Conservation (phyloP, 2,113 vertebrate genomes). For the Cranoglanis bouderius region DNA sequence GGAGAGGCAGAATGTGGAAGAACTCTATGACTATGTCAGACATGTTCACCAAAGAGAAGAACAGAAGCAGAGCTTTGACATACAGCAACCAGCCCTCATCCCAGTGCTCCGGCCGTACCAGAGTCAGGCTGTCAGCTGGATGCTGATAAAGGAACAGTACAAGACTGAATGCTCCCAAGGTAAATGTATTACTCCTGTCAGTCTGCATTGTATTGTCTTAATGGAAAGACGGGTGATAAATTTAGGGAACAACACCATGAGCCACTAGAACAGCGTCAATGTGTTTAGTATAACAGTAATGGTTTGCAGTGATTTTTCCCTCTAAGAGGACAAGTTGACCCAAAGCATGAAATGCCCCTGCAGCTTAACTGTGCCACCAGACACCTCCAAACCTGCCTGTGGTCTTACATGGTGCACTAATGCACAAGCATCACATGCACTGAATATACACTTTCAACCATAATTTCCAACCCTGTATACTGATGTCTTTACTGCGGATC, state of each 20-base stretch:
- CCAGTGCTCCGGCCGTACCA: constrained; percentile 80
- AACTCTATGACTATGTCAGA: constrained; percentile 92
- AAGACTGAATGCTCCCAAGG: constrained; percentile 62
- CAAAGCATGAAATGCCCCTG: neutral
- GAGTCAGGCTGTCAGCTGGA: constrained; percentile 80
- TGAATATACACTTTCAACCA: neutral
- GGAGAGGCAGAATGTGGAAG: constrained; percentile 93
- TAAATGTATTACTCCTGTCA: constrained; percentile 57
- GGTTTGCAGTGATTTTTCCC: neutral
- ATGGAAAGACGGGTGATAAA: neutral
- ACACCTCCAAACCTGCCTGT: too few relatives aligned
- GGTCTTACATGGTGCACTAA: neutral
- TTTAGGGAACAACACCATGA: neutral
- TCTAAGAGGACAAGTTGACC: neutral
- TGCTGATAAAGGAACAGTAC: constrained; percentile 73
- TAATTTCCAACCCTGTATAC: neutral
- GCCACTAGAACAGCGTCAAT: neutral
- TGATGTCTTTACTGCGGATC: neutral
- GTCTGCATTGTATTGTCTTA: constrained; percentile 32
- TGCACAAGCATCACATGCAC: neutral
- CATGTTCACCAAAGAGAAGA: constrained; percentile 80
- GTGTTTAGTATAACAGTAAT: neutral
- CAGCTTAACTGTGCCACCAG: too few relatives aligned
- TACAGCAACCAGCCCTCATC: constrained; percentile 88
- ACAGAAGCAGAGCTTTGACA: constrained; percentile 71